These are phyloP conservation scores for Stenopsyche tienmushanensis DNA, from an alignment of 1,140 invertebrate genomes.

Conservation along the genomic window DNA sequence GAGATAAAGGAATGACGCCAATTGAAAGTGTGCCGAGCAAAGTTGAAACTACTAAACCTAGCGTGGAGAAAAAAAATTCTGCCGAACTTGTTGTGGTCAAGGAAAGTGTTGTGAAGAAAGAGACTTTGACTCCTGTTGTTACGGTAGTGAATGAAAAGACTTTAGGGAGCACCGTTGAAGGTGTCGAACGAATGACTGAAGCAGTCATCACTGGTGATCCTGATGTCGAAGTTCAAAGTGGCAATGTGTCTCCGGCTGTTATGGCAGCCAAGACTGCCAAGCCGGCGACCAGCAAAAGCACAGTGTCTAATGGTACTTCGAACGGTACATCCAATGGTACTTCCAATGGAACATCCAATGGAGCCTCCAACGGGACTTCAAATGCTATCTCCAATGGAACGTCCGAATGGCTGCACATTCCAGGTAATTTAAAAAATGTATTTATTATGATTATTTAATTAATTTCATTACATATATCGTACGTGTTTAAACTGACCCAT, in stretches of 20 bases:
- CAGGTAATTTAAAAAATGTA: too few relatives aligned
- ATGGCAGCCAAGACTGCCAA: conserved; percentile 14
- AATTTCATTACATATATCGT: too few relatives aligned
- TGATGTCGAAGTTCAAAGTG: conserved; percentile 54
- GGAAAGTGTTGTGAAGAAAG: conserved; percentile 35
- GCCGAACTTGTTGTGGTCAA: conserved; percentile 25
- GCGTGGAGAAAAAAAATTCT: neutral
- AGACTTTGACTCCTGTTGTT: conserved; percentile 49
- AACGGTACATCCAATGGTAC: conserved; percentile 12
- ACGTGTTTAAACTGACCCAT: too few relatives aligned
- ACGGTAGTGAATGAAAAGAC: conserved; percentile 52
- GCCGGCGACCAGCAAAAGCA: conserved; percentile 7
- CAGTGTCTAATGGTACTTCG: conserved; percentile 13
- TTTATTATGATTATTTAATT: too few relatives aligned
- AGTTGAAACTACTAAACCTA: conserved; percentile 22
- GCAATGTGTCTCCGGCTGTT: conserved; percentile 49
- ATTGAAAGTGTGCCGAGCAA: conserved; percentile 31
- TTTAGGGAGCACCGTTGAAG: conserved; percentile 42
- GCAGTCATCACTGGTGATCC: conserved; percentile 51
- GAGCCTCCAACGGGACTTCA: neutral
- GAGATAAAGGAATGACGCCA: conserved; percentile 30
- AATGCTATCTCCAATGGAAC: conserved; percentile 11
- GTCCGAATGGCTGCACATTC: neutral
- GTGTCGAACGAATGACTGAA: conserved; percentile 48
- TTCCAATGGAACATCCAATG: conserved; percentile 17